phyloP scores from a whole-genome alignment of 1,140 invertebrate species.

The Camponotus pennsylvanicus region DNA sequence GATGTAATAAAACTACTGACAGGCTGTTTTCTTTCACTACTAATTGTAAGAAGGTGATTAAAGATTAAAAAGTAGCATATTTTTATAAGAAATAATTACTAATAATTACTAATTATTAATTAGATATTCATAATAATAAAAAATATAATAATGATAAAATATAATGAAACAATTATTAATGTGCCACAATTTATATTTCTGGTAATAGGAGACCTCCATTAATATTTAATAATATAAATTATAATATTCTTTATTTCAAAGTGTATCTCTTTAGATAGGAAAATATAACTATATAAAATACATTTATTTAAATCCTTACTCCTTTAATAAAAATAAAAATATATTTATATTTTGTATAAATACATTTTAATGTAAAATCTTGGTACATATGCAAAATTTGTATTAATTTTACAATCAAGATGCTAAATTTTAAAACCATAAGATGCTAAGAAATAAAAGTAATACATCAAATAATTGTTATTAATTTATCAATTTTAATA shows the following conservation, averaged over 20 bases:
- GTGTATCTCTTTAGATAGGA: neutral
- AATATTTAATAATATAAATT: no score
- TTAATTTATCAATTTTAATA: neutral
- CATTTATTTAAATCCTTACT: no score
- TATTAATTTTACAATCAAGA: neutral
- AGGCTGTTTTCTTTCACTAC: neutral
- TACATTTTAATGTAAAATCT: no score
- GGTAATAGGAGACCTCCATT: no score
- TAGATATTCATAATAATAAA: neutral
- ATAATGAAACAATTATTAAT: neutral
- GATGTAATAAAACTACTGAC: constrained; percentile 30
- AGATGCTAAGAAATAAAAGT: neutral
- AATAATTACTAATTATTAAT: no score
- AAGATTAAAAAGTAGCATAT: neutral
- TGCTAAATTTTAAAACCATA: neutral
- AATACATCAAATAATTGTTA: neutral
- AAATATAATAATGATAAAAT: neutral
- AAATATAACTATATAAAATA: no score
- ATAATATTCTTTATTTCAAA: neutral
- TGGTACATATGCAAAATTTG: no score
- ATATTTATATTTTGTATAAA: no score
- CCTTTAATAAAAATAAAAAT: no score
- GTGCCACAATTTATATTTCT: neutral
- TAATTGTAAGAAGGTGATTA: no score
- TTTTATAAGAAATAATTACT: neutral